Evolutionary conservation across 2,888 invertebrate genomes (phyloP), one percentile per base, ranked within the genome.

Genomic region (Athalia circularis): DNA sequence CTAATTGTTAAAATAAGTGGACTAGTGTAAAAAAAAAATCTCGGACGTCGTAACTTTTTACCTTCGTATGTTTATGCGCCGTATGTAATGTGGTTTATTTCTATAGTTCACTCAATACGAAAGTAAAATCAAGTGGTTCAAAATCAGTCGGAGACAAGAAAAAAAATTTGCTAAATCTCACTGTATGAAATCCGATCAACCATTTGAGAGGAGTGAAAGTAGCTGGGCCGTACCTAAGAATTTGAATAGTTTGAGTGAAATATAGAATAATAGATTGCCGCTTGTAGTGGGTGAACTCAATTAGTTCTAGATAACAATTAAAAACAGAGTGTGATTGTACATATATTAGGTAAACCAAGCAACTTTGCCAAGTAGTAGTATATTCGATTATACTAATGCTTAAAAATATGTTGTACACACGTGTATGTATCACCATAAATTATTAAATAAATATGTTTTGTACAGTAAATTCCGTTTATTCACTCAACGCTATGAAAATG

Each of bases 391-490:
- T 82, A 83, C 83, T 84, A 85, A 85, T 81, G 85, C 86, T 86
- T 88, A 83, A 64, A 59, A 45, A 59, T 84, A 84, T 79, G 83
- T 84, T 85, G 85, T 86, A 87, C 85, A 85, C 84, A 45, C 85
- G 81, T 85, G 83, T 86, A 85, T 85, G 87, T 87, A 87, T 86
- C 82, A 86, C 82, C 79, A 83, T 89, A 88, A 89, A 88, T 88
- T 88, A 88, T 88, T 88, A 81, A 88, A 89, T 89, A 88, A 88
- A 88, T 89, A 88, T 88, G 88, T 89, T 88, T 89, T 89, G 85
- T 89, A 88, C 87, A 88, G 86, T 86, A 87, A 70, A 15, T 11
- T 13, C 29, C 2, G 29, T 29, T 29, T 29, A 29, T 29, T 29
- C 29, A 29, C 29, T 29, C 29, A 29, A 29, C 29, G 29, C 29